Conservation (phyloP, 30 jellyfish, hydroid and myxozoan genomes). For the Mastigias papua region DNA sequence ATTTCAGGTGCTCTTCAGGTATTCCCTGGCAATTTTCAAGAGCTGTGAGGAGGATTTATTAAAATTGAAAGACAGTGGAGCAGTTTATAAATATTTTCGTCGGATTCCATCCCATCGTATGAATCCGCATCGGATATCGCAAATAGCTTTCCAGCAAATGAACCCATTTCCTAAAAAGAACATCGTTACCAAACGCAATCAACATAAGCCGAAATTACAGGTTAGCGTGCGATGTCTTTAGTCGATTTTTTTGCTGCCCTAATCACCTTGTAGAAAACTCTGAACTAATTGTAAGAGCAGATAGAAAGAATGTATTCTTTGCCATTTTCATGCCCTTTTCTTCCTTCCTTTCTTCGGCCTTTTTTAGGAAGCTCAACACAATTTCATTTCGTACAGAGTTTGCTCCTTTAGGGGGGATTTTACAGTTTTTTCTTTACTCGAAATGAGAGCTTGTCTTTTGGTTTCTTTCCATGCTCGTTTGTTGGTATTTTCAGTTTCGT, state of each 20-base stretch:
- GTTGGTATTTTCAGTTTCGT: neutral
- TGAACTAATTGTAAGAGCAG: too few species aligned
- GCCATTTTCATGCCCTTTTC: too few species aligned
- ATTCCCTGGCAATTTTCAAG: conserved; percentile 90
- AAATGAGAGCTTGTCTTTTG: too few species aligned
- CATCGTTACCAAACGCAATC: conserved; percentile 74
- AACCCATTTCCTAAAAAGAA: conserved; percentile 84
- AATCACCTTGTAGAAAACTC: too few species aligned
- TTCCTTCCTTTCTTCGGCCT: too few species aligned
- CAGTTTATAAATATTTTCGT: conserved; percentile 74
- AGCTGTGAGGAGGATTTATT: conserved; percentile 94
- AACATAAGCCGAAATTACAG: conserved; percentile 77
- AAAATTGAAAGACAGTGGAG: conserved; percentile 74
- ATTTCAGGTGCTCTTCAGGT: conserved; percentile 86
- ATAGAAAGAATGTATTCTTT: too few species aligned
- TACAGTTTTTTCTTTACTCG: too few species aligned
- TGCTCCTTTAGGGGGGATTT: too few species aligned
- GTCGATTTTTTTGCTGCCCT: neutral
- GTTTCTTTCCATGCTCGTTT: neutral
- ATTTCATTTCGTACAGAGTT: too few species aligned
- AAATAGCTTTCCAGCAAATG: conserved; percentile 80
- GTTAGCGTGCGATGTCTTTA: conserved; percentile 15
- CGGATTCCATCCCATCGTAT: conserved; percentile 74
- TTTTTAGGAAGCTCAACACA: too few species aligned
- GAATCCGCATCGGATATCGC: conserved; percentile 66